A percentile compares a stretch with the other conserved stretches of the same genome.
These are phyloP conservation scores for Pangasianodon gigas DNA, from an alignment of 2,113 vertebrate genomes.

Conservation along the genomic window DNA sequence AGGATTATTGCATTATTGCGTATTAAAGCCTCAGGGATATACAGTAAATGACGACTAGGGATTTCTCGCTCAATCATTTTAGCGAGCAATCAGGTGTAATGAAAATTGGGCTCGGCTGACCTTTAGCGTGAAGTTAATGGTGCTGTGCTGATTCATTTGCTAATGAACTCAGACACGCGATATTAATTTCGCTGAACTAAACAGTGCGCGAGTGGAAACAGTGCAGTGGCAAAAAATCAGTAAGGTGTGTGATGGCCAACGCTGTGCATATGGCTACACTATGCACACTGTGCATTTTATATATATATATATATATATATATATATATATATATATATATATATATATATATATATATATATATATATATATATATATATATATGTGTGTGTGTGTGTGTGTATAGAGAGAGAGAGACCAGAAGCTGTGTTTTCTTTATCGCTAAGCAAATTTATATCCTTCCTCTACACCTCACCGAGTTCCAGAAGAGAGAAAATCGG, in stretches of 20 bases:
- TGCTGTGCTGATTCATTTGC: constrained; percentile 20
- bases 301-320: not conserved
- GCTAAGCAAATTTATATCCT: not conserved
- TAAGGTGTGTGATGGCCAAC: not conserved
- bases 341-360: not conserved
- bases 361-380: too few species aligned
- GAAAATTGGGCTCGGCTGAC: constrained; percentile 5
- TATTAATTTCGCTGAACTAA: not conserved
- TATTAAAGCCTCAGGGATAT: not conserved
- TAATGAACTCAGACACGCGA: constrained; percentile 15
- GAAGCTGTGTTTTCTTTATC: not conserved
- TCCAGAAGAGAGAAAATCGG: not conserved
- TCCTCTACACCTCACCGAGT: not conserved
- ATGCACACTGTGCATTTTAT: not conserved
- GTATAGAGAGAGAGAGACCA: not conserved
- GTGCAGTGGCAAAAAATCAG: not conserved
- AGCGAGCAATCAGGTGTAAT: not conserved
- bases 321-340: not conserved
- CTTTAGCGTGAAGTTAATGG: constrained; percentile 37
- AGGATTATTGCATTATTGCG: constrained; percentile 2
- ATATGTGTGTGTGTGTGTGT: too few species aligned
- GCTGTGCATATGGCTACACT: not conserved
- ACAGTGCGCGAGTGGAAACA: not conserved
- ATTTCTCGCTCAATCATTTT: not conserved
- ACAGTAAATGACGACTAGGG: not conserved